Base-by-base conservation (phyloP, 35 echinoderm and acorn worm genomes). In the Diadema setosum region DNA sequence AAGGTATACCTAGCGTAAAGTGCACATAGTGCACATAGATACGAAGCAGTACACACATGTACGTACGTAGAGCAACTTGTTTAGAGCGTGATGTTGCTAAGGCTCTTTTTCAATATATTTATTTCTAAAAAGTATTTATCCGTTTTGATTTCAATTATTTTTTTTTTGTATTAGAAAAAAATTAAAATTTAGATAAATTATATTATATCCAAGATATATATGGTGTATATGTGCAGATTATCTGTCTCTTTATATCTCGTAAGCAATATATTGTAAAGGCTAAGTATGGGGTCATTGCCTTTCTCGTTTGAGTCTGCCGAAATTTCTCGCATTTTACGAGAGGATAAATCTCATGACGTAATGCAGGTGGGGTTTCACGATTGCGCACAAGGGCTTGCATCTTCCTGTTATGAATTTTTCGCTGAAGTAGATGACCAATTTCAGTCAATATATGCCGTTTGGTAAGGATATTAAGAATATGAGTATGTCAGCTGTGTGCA, bases 291-390 rank as follows among this genome's bases (percentile, higher is more conserved):
- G 37, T 33, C 37, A 67, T 34, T 31, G 15, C 39, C 11, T 36
- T 14, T 78, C 73, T 78, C 73, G 73, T 78, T 75, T 78, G 17
- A 78, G 2, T 21, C 30, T 4, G 25, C 40, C 15, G 27, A 17
- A 44, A 20, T 78, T 78, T 78, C 73, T 78, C 73, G 73, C 44
- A 44, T 41, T n/a, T 41, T 12, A 42, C 73, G 73, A 25, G 73
- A 78, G 24, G 44, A 16, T 21, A 16, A 26, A 21, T 78, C 34
- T 41, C 25, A 44, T 78, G 73, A 78, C 73, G 73, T 78, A 78
- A 78, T 78, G 73, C 73, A 78, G 73, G 73, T 78, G 73, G 73
- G 73, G 73, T 78, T 78, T 78, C 73, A 78, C 73, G 73, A 78
- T 78, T 78, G 73, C 73, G 73, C 73, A 78, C 73, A 78, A 78